Percentiles rank a stretch among this genome's conserved stretches.
These are phyloP conservation scores for Metridium senile DNA, from an alignment of 92 coral and sea anemone species.

Conservation along the genomic window DNA sequence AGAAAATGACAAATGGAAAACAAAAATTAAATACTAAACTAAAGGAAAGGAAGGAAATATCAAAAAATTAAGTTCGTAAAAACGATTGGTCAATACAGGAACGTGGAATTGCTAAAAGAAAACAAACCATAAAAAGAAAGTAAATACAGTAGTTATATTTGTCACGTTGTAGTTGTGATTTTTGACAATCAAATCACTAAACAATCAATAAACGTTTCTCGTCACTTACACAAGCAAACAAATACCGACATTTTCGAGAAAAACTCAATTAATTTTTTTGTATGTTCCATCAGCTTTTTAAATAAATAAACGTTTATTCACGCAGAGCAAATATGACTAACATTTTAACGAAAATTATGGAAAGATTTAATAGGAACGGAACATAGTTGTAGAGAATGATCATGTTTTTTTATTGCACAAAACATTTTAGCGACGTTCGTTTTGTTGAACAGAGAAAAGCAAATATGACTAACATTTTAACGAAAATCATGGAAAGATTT, in stretches of 20 bases:
- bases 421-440: too few species aligned
- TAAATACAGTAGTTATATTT: background rate
- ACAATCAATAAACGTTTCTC: background rate
- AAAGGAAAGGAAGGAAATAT: too few species aligned
- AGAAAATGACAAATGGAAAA: too few species aligned
- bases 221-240: background rate
- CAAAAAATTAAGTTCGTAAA: too few species aligned
- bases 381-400: too few species aligned
- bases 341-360: background rate
- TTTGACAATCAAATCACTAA: background rate
- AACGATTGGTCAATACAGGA: background rate
- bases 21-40: too few species aligned
- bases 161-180: background rate
- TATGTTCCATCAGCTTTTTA: constrained; percentile 5
- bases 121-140: background rate
- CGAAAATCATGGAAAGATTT: background rate
- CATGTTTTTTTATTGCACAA: too few species aligned
- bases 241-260: background rate
- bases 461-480: background rate
- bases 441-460: too few species aligned
- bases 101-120: background rate
- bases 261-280: background rate
- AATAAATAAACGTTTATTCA: background rate
- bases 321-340: background rate
- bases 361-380: too few species aligned